Conservation (phyloP, 2,888 invertebrate species). For the Polyommatus iphigenia region DNA sequence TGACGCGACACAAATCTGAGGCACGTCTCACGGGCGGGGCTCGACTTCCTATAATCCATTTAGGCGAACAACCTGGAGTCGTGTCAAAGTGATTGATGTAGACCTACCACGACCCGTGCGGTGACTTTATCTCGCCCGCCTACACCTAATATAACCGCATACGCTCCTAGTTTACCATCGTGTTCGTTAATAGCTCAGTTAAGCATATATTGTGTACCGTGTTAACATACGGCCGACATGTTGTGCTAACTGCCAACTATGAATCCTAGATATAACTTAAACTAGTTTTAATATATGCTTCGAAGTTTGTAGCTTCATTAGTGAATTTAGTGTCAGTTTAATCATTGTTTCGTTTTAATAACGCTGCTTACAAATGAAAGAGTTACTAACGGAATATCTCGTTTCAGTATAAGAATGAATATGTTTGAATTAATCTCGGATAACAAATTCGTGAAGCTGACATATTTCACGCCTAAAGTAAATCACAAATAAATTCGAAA, state of each 20-base stretch:
- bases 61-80: constrained; percentile 75
- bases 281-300: constrained; percentile 9
- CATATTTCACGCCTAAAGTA: constrained; percentile 23
- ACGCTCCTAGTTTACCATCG: constrained; percentile 39
- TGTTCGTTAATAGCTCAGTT: constrained; percentile 33
- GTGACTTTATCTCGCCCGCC: constrained; percentile 68
- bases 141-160: constrained; percentile 55
- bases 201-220: constrained; percentile 27
- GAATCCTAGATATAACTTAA: constrained; percentile 31
- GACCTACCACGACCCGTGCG: constrained; percentile 58
- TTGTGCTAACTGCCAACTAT: constrained; percentile 33
- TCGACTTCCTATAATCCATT: constrained; percentile 77
- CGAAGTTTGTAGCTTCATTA: constrained; percentile 10
- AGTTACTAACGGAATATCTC: background rate
- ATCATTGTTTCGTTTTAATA: constrained; percentile 14
- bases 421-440: constrained; percentile 18
- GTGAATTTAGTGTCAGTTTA: background rate
- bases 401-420: background rate
- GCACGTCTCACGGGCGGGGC: constrained; percentile 61
- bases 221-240: constrained; percentile 30
- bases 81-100: constrained; percentile 77
- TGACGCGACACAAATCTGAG: constrained; percentile 69
- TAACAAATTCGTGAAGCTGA: constrained; percentile 20
- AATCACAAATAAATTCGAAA: constrained; percentile 22
- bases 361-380: background rate